Conservation (phyloP, 2,888 invertebrate genomes). For the Osedax fenrisi region DNA sequence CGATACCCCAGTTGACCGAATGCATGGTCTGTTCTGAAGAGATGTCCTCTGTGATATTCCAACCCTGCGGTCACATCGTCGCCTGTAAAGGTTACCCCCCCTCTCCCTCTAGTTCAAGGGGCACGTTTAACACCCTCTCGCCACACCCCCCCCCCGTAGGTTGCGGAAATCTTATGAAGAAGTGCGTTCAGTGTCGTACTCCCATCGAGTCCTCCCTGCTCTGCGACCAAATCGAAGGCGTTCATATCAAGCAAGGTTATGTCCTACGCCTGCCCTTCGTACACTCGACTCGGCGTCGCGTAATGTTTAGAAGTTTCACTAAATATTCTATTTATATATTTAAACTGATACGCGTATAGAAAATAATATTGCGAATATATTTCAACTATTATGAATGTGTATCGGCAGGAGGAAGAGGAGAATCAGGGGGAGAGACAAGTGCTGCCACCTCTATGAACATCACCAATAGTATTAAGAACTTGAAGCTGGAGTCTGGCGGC, state of each 20-base stretch:
- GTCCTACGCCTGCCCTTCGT: no score
- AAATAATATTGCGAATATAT: constrained; percentile 38
- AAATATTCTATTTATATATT: no score
- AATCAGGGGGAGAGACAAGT: no score
- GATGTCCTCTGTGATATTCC: constrained; percentile 78
- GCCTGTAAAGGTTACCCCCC: constrained; percentile 59
- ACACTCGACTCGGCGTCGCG: no score
- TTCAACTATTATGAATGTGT: no score
- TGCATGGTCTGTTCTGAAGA: constrained; percentile 90
- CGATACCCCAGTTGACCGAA: constrained; percentile 79
- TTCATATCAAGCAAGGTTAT: no score
- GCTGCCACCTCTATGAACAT: no score
- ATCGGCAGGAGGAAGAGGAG: no score
- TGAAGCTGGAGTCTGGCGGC: no score
- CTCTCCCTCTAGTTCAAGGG: neutral
- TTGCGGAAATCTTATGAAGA: constrained; percentile 88
- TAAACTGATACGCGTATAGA: no score
- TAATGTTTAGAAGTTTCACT: no score
- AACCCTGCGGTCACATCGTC: constrained; percentile 88
- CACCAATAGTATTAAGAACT: no score
- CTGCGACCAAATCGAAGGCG: constrained; percentile 49
- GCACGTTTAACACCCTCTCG: neutral
- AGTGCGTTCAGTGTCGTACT: constrained; percentile 84
- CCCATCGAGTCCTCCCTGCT: constrained; percentile 60
- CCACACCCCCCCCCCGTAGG: constrained; percentile 36